These are phyloP conservation scores for Chymomyza costata DNA, from an alignment of 1,140 invertebrate species.

Conservation along the genomic window DNA sequence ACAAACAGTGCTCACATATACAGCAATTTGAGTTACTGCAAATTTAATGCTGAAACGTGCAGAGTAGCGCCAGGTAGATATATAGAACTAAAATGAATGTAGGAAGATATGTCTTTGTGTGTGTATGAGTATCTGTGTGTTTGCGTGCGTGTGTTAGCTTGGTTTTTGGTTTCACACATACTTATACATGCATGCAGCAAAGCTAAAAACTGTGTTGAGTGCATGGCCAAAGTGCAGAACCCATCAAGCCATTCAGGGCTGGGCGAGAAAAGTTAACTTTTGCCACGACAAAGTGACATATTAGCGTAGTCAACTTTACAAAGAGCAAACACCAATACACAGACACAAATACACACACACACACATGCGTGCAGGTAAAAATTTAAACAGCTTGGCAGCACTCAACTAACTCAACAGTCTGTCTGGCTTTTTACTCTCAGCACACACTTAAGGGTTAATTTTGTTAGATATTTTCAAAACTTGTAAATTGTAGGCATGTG, in stretches of 20 bases:
- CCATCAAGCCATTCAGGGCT: too few species aligned
- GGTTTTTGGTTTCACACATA: conserved; percentile 68
- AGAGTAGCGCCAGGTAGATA: conserved; percentile 8
- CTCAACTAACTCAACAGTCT: conserved; percentile 29
- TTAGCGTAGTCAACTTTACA: conserved; percentile 70
- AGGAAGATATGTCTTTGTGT: too few species aligned
- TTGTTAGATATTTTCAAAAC: conserved; percentile 55
- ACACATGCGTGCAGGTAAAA: conserved; percentile 16
- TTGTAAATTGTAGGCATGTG: conserved; percentile 41
- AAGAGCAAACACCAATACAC: conserved; percentile 24
- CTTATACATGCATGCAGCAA: conserved; percentile 57
- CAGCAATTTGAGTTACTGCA: conserved; percentile 66
- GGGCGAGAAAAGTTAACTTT: conserved; percentile 60
- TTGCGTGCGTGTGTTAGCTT: conserved; percentile 10
- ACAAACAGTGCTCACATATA: background rate
- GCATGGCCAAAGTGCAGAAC: conserved; percentile 50
- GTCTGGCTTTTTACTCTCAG: conserved; percentile 13
- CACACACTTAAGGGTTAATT: conserved; percentile 63
- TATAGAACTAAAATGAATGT: too few species aligned
- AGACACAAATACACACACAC: too few species aligned
- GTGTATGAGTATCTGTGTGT: too few species aligned
- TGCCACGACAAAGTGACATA: conserved; percentile 70
- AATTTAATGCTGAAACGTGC: conserved; percentile 67
- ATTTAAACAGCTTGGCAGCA: too few species aligned
- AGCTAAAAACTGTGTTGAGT: conserved; percentile 43